Conservation (phyloP, 1,140 invertebrate genomes). For the Goniozus legneri region DNA sequence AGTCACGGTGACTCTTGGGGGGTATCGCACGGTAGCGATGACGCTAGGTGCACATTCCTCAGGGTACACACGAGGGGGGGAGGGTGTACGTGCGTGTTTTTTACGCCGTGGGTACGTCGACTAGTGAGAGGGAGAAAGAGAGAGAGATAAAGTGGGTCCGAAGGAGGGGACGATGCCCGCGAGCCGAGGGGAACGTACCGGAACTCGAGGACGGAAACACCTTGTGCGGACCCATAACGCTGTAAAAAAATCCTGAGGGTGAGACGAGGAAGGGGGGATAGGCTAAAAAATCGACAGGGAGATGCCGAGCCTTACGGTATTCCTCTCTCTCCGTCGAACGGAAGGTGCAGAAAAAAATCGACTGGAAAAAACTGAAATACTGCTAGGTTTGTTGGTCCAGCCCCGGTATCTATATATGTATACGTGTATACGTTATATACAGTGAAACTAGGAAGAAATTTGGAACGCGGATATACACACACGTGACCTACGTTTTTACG, state of each 20-base stretch:
- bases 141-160: not conserved
- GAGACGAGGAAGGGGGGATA: not conserved
- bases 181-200: conserved; percentile 4
- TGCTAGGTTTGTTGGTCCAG: conserved; percentile 28
- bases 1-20: not conserved
- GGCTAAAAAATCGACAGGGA: conserved; percentile 8
- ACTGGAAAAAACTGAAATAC: conserved; percentile 38
- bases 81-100: too few relatives aligned
- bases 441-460: too few relatives aligned
- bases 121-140: not conserved
- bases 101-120: too few relatives aligned
- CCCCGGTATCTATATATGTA: not conserved
- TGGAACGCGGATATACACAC: too few relatives aligned
- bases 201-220: conserved; percentile 29
- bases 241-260: conserved; percentile 13
- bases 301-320: conserved; percentile 45
- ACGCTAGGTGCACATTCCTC: not conserved
- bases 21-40: not conserved
- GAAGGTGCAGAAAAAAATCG: conserved; percentile 27
- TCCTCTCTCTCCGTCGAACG: conserved; percentile 27
- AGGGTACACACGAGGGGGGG: not conserved
- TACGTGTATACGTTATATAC: too few relatives aligned
- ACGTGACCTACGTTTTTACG: not conserved
- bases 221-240: conserved; percentile 20
- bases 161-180: not conserved